phyloP scores from a whole-genome alignment of 2,888 invertebrate species.

The Drosophila nigritarsus region DNA sequence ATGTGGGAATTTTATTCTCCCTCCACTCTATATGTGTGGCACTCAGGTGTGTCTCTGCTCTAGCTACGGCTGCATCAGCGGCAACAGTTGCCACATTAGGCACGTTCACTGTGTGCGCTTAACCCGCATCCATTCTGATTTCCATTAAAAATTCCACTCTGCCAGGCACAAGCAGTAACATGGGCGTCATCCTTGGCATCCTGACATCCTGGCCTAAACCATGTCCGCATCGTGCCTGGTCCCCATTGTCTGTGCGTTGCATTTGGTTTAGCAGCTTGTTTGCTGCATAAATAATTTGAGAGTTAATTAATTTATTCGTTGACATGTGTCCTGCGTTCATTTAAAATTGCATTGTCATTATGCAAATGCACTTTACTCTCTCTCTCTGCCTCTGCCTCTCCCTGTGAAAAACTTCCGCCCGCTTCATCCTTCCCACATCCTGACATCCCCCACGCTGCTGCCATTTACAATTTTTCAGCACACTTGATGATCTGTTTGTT shows the following conservation, averaged over 20 bases:
- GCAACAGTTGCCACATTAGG: conserved; percentile 49
- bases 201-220: conserved; percentile 25
- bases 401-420: background rate
- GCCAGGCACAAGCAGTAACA: conserved; percentile 3
- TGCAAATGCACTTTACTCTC: conserved; percentile 69
- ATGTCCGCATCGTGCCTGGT: conserved; percentile 1
- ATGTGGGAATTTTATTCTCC: conserved; percentile 17
- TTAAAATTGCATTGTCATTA: conserved; percentile 78
- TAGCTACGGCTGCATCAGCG: conserved; percentile 14
- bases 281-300: conserved; percentile 80
- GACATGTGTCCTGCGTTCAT: conserved; percentile 81
- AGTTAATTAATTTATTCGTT: conserved; percentile 85
- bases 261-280: conserved; percentile 50
- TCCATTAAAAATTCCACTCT: conserved; percentile 54
- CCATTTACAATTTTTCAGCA: conserved; percentile 37
- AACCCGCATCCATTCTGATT: background rate
- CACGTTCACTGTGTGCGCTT: conserved; percentile 27
- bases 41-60: conserved; percentile 35
- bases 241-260: conserved; percentile 27
- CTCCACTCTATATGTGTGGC: background rate
- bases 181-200: background rate
- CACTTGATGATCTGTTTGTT: conserved; percentile 75
- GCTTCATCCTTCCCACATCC: background rate
- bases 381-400: no score
- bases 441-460: background rate